Evolutionary conservation across 2,888 invertebrate genomes (phyloP), one percentile per base, ranked within the genome.

Genomic region (Patella depressa): DNA sequence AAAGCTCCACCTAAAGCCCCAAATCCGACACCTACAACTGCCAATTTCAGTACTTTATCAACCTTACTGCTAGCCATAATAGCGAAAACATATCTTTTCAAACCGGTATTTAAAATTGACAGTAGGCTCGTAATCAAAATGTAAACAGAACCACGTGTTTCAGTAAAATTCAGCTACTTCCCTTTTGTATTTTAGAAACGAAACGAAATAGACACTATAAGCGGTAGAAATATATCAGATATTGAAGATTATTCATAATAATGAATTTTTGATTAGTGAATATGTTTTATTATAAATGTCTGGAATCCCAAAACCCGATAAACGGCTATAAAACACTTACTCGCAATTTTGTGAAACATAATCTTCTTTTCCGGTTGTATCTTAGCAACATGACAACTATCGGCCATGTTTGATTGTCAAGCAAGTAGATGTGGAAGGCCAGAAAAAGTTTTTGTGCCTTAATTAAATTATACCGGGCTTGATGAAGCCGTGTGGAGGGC

Each of bases 381-480:
- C 83, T 34, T 80, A 80, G 83, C 83, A 83, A 83, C 83, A 79
- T 72, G 73, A 80, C 79, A 83, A 80, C 80, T 76, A 75, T 79
- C 81, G 75, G 80, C 83, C 83, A 83, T 81, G 65, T 80, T 81
- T 75, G 70, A 75, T 73, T 80, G 78, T 29, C 19, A 65, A 73
- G 53, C 80, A 54, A 74, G 70, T 72, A 70, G 76, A 54, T 54
- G 45, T 17, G n/a, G 3, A 53, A 53, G n/a, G 19, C 15, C 53
- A 24, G 45, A 19, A 19, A n/a, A 24, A 72, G 72, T 72, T 45
- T 24, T 72, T 72, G 34, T 72, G 53, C 53, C 53, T 17, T 72
- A 19, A 19, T n/a, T 53, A 45, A n/a, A 15, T 53, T 45, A 54
- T 9, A 54, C 54, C 54, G 9, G 19, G 54, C 19, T 54, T 29